Base-by-base conservation (phyloP, 1,140 invertebrate genomes). In the Drosophila pseudoobscura region DNA sequence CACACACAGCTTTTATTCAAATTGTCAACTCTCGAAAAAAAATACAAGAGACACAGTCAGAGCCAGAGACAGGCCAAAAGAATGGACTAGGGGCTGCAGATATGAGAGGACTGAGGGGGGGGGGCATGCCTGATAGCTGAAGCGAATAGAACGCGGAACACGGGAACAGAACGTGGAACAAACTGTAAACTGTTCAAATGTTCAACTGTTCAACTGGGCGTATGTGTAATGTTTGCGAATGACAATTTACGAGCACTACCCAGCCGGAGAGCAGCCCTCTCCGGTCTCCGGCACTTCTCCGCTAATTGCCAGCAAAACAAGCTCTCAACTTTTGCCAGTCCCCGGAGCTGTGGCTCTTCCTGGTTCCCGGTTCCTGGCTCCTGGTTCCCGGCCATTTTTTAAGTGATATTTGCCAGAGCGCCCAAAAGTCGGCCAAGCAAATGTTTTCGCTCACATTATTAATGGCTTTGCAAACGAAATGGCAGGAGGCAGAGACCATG, bases 181-280 rank as follows among this genome's bases (percentile, higher is more conserved):
- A 71, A 66, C 31, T 35, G 31, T 35, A 35, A 39, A 39, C 35
- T 39, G 35, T 3, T 15, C 15, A 35, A 17, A 17, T 17, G 17
- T 17, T 17, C 17, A 17, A 35, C 31, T 35, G 80, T 65, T 82
- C 83, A 87, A 87, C 83, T 82, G 71, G 65, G 83, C 83, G 83
- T 87, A 87, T 87, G 83, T 87, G 83, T 77, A 83, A 87, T 87
- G 62, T 87, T 87, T 88, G 82, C 82, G 75, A 70, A 78, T 88
- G 78, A 85, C 82, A 78, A 85, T 85, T 88, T 80, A 68, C 64
- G 75, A 74, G 62, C 17, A 17, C 17, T 1, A 17, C 17, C 17
- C 17, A 17, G 17, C 17, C 17, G 17, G 17, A 17, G 17, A 17
- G 17, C 17, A 17, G 17, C 17, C 17, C 17, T 5, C 24, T 26